Percentiles rank a stretch among this genome's conserved stretches.
Conservation (phyloP, 2,113 vertebrate species). For the Pica pica region DNA sequence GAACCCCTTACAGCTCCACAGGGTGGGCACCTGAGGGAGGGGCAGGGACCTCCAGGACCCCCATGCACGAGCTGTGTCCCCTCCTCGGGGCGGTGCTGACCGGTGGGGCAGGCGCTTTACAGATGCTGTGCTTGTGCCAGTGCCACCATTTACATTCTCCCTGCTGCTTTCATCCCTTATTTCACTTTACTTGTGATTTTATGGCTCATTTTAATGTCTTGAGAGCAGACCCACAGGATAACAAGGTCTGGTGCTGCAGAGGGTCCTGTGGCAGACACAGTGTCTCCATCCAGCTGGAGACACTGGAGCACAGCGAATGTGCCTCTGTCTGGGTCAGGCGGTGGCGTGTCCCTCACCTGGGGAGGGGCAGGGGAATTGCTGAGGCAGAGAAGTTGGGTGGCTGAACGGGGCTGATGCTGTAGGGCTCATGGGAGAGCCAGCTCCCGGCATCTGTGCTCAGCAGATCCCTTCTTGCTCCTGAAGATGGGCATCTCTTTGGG, state of each 20-base stretch:
- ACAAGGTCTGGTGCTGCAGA: neutral
- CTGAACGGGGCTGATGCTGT: neutral
- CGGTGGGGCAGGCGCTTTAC: fast-evolving
- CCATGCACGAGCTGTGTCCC: fast-evolving
- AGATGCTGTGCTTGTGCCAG: neutral
- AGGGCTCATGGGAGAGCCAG: fast-evolving
- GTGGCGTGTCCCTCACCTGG: neutral
- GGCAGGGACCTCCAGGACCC: neutral
- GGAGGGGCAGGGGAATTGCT: neutral
- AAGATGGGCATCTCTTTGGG: fast-evolving
- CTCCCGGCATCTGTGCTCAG: fast-evolving
- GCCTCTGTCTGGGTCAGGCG: neutral
- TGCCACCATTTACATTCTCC: neutral
- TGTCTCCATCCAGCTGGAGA: neutral
- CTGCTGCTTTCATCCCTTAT: neutral
- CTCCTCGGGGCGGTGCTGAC: neutral
- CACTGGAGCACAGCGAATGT: neutral
- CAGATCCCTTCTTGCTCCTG: fast-evolving
- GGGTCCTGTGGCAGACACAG: neutral
- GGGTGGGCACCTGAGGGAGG: neutral
- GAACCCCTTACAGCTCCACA: fast-evolving
- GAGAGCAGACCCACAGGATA: neutral
- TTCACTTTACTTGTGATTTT: neutral
- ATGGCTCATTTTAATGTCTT: neutral
- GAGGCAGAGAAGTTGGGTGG: neutral